Base-by-base conservation (phyloP, 2,797 vertebrate genomes). In the Sebastolobus alascanus region DNA sequence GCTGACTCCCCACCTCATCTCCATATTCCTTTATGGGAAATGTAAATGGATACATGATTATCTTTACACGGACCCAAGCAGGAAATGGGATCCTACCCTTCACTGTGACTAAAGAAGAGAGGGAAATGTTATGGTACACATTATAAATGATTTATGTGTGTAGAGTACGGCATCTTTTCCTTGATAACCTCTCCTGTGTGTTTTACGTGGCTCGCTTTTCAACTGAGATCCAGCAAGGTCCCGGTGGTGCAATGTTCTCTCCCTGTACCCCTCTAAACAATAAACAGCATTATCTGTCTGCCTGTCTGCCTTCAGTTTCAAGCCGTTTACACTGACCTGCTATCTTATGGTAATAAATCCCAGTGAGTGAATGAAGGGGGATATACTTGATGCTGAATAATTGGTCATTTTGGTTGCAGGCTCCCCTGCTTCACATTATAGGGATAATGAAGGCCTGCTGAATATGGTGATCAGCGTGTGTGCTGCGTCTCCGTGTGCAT, bases 31-130 rank as follows among this genome's bases (percentile, higher is more conserved):
- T 93, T 94, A 92, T 94, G 86, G 93, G 89, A 94, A 95, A 95
- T 94, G 90, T 94, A 95, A 95, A 94, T 94, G 90, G 92, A 83
- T 93, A 95, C 94, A 95, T 94, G 93, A 94, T 95, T 94, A 95
- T 95, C 93, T 92, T 93, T 93, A 94, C 93, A 95, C 86, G 83
- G 91, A 88, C 90, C 86, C 85, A 82, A 84, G 93, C 85, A 93
- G 89, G 90, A 94, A 93, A 93, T 92, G 80, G 89, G 91, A 94
- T 93, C 89, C 86, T 76, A 89, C 87, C 86, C 88, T 93, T 93
- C 84, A 77, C 89, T 88, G 87, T 94, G 94, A 95, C 93, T 88
- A 93, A 94, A 95, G 93, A 89, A 94, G 90, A 90, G 90, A 90
- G 83, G 86, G 78, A 93, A 92, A 91, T 90, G 90, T 89, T 94